phyloP scores from a whole-genome alignment of 1,140 invertebrate genomes.

The Bombus waltoni region DNA sequence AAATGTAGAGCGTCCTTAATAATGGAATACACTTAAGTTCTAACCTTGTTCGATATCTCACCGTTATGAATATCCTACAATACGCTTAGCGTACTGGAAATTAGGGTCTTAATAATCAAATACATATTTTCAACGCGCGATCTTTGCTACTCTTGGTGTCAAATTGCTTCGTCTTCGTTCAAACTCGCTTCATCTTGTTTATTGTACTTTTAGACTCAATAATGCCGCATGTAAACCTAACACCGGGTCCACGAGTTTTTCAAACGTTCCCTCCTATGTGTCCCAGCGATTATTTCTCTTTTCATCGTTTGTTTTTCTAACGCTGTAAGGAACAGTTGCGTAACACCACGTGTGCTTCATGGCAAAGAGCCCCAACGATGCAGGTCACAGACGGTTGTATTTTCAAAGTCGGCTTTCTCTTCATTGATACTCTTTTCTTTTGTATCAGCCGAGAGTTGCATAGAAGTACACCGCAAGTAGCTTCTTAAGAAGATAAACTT shows the following conservation, averaged over 20 bases:
- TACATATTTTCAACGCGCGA: neutral
- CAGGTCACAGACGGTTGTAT: neutral
- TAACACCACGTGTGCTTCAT: neutral
- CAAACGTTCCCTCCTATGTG: conserved; percentile 21
- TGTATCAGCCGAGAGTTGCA: neutral
- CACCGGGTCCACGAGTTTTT: neutral
- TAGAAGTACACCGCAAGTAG: neutral
- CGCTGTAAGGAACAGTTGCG: neutral
- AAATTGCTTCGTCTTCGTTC: neutral
- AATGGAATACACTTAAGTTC: neutral
- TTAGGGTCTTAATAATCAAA: neutral
- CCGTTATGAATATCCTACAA: neutral
- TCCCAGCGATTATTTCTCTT: conserved; percentile 26
- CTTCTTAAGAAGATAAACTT: conserved; percentile 16
- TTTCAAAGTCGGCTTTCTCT: neutral
- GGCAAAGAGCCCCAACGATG: neutral
- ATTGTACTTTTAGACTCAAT: neutral
- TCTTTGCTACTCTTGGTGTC: too few relatives aligned
- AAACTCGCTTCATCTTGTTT: neutral
- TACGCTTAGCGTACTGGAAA: neutral
- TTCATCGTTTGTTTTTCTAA: conserved; percentile 18
- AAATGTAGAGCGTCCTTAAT: too few relatives aligned
- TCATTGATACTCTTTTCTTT: conserved; percentile 23
- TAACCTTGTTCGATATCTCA: neutral
- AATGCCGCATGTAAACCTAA: neutral